Base-by-base conservation (phyloP, 2,888 invertebrate genomes). In the Phasia obesa region DNA sequence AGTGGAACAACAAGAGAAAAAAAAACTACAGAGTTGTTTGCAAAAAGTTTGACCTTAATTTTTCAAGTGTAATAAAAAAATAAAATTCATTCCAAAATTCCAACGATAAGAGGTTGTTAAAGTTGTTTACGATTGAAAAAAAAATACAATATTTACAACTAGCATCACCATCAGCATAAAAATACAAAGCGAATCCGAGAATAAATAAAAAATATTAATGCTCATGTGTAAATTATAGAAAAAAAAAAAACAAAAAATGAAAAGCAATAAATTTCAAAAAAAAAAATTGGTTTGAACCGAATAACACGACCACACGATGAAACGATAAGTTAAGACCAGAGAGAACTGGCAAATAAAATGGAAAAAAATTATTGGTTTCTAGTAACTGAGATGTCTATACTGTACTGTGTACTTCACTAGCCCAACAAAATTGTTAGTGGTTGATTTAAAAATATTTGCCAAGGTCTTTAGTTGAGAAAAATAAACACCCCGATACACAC, bases 31-130 rank as follows among this genome's bases (percentile, higher is more conserved):
- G 60, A 79, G 71, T 75, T 70, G 74, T 60, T 74, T 31, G 74
- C 67, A 69, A 57, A 81, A 82, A 82, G 57, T 78, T 82, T 82
- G 82, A 74, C 78, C 78, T 83, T 78, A 78, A 75, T 83, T 82
- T 82, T 78, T 78, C 73, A 82, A 82, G 78, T 78, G 69, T 70
- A 70, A 70, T 64, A 74, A 74, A 69, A 64, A 70, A 71, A 55
- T 1, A 42, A 44, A 69, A 70, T 38, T 38, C 44, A 64, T 67
- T 64, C 27, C 57, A 69, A 70, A 69, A 42, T 51, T 53, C 19
- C 23, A 70, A 44, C 51, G 65, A 47, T 53, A 69, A 62, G n/a
- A 47, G 44, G 57, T 71, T 75, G 53, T 64, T 51, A 69, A 70
- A 82, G 47, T 74, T 78, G 60, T 69, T 79, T 57, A 74, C 64